Percentiles rank a stretch among this genome's conserved stretches.
These are phyloP conservation scores for Xiphophorus hellerii DNA, from an alignment of 2,113 vertebrate genomes.

Conservation along the genomic window DNA sequence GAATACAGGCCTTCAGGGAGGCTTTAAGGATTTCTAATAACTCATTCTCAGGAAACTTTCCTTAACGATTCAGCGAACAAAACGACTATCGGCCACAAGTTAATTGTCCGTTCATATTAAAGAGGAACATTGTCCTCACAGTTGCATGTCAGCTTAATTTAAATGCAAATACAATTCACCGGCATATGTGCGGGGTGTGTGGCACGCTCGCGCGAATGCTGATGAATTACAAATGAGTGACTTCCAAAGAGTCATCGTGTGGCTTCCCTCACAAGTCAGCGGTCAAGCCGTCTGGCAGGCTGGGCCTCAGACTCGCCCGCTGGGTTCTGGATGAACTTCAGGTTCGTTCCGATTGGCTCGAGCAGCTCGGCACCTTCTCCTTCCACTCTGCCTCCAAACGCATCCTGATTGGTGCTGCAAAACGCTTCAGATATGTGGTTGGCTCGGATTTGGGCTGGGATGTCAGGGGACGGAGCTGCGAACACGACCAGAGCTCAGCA, in stretches of 20 bases:
- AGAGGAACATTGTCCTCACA: constrained; percentile 36
- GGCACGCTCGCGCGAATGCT: constrained; percentile 29
- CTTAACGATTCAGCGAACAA: constrained; percentile 48
- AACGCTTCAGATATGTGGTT: constrained; percentile 52
- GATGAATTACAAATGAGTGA: constrained; percentile 63
- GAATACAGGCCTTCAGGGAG: constrained; percentile 52
- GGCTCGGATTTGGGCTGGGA: constrained; percentile 67
- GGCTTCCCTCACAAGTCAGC: constrained; percentile 46
- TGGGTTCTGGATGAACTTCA: constrained; percentile 62
- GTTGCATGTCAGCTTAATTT: constrained; percentile 63
- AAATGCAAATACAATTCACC: constrained; percentile 67
- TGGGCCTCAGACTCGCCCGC: constrained; percentile 63
- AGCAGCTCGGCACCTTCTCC: constrained; percentile 28
- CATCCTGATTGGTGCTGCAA: constrained; percentile 64
- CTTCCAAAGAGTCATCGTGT: constrained; percentile 45
- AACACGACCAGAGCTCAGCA: constrained; percentile 70
- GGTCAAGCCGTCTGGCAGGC: constrained; percentile 67
- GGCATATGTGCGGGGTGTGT: constrained; percentile 47
- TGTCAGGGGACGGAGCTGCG: constrained; percentile 71
- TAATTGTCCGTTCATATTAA: constrained; percentile 54
- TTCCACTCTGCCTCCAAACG: constrained; percentile 35
- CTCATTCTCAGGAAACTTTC: constrained; percentile 52
- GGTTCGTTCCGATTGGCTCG: constrained; percentile 63
- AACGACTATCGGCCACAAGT: constrained; percentile 39
- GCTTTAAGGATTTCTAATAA: constrained; percentile 63